Percentiles rank a stretch among this genome's conserved stretches.
Conservation (phyloP, 2,113 vertebrate genomes). For the Myanophis thanlyinensis region DNA sequence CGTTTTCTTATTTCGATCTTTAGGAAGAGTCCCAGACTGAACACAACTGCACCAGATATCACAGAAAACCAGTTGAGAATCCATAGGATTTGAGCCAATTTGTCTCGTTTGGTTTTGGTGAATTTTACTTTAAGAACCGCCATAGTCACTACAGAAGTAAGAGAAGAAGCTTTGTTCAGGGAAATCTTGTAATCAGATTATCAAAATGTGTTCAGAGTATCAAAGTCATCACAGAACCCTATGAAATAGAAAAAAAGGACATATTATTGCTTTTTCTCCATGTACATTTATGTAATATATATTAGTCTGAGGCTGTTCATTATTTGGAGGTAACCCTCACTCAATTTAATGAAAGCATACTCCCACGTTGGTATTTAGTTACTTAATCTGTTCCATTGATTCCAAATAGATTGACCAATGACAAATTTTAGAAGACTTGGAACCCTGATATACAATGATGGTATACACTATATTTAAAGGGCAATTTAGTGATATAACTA, state of each 20-base stretch:
- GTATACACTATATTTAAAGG: background rate
- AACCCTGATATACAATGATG: background rate
- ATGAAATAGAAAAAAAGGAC: conserved; percentile 27
- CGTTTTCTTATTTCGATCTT: conserved; percentile 85
- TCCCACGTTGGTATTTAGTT: background rate
- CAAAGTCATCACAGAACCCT: conserved; percentile 38
- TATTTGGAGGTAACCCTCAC: background rate
- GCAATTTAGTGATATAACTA: background rate
- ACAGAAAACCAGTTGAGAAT: conserved; percentile 89
- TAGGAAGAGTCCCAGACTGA: conserved; percentile 83
- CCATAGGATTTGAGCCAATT: conserved; percentile 86
- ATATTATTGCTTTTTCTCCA: conserved; percentile 48
- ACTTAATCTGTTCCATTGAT: background rate
- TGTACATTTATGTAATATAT: conserved; percentile 51
- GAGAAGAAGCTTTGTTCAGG: conserved; percentile 37
- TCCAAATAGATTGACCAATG: background rate
- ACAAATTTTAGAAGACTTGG: background rate
- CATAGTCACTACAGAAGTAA: conserved; percentile 64
- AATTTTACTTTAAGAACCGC: conserved; percentile 84
- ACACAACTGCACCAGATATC: conserved; percentile 77
- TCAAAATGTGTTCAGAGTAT: conserved; percentile 23
- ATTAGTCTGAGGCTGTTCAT: background rate
- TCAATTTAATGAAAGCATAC: background rate
- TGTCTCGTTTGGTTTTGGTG: conserved; percentile 82
- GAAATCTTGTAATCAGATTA: conserved; percentile 54